A percentile compares a stretch with the other conserved stretches of the same genome.
Evolutionary conservation across 2,113 vertebrate species (phyloP).

Genomic region (Macquaria ambigua): DNA sequence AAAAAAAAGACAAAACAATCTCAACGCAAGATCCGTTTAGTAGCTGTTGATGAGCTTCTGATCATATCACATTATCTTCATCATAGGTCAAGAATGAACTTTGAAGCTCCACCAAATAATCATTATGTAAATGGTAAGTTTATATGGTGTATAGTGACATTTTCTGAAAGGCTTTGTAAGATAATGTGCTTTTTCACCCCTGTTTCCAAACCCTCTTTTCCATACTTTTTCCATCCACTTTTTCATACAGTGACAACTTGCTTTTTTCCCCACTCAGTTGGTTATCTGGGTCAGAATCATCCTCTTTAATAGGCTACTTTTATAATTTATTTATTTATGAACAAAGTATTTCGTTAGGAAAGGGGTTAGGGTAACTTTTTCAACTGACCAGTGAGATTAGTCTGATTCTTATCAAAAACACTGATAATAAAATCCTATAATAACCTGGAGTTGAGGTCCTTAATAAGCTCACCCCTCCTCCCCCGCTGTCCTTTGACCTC

Average conservation of each 20-base stretch:
- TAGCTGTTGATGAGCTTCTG: not conserved
- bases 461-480: not conserved
- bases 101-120: not conserved
- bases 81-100: not conserved
- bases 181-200: not conserved
- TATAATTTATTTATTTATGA: not conserved
- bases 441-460: not conserved
- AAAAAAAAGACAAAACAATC: not conserved
- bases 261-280: conserved; percentile 1
- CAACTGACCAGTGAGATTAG: not conserved
- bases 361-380: not conserved
- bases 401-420: not conserved
- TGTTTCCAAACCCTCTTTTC: not conserved
- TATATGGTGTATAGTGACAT: not conserved
- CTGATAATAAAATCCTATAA: not conserved
- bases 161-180: not conserved
- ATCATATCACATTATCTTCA: not conserved
- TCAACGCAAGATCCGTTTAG: not conserved
- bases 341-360: not conserved
- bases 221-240: not conserved
- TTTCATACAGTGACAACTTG: not conserved
- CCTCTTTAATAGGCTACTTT: not conserved
- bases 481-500: not conserved
- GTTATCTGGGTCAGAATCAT: not conserved
- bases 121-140: too few species aligned